Evolutionary conservation across 1,140 invertebrate species (phyloP).

Genomic region (Caenorhabditis brenneri): DNA sequence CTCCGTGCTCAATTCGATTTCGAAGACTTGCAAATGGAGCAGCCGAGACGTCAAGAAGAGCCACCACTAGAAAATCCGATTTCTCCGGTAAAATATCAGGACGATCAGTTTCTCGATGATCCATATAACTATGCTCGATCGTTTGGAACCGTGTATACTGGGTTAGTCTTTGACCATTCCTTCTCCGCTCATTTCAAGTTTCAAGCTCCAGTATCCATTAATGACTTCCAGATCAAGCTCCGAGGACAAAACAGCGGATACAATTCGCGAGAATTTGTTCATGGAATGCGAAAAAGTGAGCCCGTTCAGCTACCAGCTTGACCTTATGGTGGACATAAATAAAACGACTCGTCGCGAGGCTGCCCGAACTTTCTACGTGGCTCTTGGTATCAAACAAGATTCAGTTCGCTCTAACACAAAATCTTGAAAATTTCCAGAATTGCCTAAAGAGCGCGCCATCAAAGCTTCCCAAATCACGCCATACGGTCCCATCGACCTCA

Average conservation of each 20-base stretch:
- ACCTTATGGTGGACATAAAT: not conserved
- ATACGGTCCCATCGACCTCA: not conserved
- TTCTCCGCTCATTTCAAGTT: too few species aligned
- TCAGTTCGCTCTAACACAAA: not conserved
- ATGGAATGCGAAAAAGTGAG: not conserved
- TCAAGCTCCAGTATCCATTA: too few species aligned
- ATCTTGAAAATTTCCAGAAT: not conserved
- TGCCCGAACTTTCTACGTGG: not conserved
- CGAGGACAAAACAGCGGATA: not conserved
- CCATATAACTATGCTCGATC: too few species aligned
- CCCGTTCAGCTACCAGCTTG: not conserved
- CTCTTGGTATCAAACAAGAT: not conserved
- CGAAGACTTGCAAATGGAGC: too few species aligned
- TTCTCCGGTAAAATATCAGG: too few species aligned
- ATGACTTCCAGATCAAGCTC: not conserved
- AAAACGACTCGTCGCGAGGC: not conserved
- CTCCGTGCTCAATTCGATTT: not conserved
- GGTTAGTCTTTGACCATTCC: too few species aligned
- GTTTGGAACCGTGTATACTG: too few species aligned
- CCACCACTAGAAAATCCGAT: too few species aligned
- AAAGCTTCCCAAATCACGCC: not conserved
- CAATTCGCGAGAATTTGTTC: not conserved
- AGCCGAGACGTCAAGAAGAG: too few species aligned
- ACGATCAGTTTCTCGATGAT: too few species aligned
- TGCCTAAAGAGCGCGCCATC: not conserved